Evolutionary conservation across 2,113 vertebrate genomes (phyloP).

Genomic region (Tilapia sparmanii): DNA sequence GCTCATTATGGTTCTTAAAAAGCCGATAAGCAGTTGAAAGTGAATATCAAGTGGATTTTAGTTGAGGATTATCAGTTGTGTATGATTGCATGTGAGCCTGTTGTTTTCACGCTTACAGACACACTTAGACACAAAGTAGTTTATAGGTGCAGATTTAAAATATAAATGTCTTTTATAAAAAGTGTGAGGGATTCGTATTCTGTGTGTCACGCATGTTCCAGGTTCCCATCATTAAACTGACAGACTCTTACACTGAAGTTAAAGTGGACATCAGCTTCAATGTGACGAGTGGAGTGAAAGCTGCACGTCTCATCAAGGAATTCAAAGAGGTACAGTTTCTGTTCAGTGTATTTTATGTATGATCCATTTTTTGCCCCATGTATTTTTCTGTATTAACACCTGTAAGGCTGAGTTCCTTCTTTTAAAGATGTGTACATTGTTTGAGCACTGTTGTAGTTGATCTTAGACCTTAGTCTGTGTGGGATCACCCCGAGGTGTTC

Average conservation of each 20-base stretch:
- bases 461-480: neutral
- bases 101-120: neutral
- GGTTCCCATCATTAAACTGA: constrained; percentile 99
- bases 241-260: constrained; percentile 93
- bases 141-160: neutral
- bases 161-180: neutral
- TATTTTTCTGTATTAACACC: neutral
- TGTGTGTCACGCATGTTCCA: constrained; percentile 39
- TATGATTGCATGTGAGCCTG: neutral
- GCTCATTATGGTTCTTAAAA: neutral
- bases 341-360: neutral
- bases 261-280: constrained; percentile 99
- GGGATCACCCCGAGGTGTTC: neutral
- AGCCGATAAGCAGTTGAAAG: neutral
- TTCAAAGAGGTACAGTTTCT: constrained; percentile 85
- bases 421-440: neutral
- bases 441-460: neutral
- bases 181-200: neutral
- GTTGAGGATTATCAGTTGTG: neutral
- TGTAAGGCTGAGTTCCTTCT: neutral
- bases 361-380: neutral
- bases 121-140: neutral
- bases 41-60: neutral
- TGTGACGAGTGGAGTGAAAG: constrained; percentile 92
- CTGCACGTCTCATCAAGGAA: constrained; percentile 94